These are phyloP conservation scores for Lasioglossum zephyrum DNA, from an alignment of 2,888 invertebrate genomes.

Conservation along the genomic window DNA sequence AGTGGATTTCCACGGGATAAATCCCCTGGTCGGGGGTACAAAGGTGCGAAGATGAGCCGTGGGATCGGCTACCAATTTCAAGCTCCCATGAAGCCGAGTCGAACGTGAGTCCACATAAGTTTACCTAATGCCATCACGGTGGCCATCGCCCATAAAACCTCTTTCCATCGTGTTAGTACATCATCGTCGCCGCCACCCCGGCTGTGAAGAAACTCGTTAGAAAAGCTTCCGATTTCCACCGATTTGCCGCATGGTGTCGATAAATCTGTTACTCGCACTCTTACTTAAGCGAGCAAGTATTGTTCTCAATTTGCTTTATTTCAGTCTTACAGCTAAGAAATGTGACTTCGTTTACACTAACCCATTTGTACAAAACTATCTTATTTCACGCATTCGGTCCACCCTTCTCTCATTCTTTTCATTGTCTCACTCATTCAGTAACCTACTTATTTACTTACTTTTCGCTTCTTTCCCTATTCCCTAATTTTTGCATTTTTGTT, in stretches of 20 bases:
- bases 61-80: constrained; percentile 56
- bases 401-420: too few species aligned
- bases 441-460: too few species aligned
- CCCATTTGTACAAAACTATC: too few species aligned
- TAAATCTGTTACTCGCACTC: constrained; percentile 1
- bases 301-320: too few species aligned
- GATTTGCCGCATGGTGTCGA: neutral
- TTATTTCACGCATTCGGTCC: too few species aligned
- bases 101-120: constrained; percentile 58
- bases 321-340: too few species aligned
- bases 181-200: constrained; percentile 44
- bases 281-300: too few species aligned
- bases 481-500: too few species aligned
- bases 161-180: constrained; percentile 55
- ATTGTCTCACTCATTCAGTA: too few species aligned
- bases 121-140: constrained; percentile 62
- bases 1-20: constrained; percentile 57
- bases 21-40: constrained; percentile 17
- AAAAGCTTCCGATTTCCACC: constrained; percentile 17
- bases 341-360: too few species aligned
- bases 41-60: constrained; percentile 60
- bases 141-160: constrained; percentile 58
- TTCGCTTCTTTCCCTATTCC: too few species aligned
- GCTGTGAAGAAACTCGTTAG: constrained; percentile 49
- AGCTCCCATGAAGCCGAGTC: constrained; percentile 39